Evolutionary conservation across 2,888 invertebrate genomes (phyloP).

Genomic region (Stenolophus ochropezus): DNA sequence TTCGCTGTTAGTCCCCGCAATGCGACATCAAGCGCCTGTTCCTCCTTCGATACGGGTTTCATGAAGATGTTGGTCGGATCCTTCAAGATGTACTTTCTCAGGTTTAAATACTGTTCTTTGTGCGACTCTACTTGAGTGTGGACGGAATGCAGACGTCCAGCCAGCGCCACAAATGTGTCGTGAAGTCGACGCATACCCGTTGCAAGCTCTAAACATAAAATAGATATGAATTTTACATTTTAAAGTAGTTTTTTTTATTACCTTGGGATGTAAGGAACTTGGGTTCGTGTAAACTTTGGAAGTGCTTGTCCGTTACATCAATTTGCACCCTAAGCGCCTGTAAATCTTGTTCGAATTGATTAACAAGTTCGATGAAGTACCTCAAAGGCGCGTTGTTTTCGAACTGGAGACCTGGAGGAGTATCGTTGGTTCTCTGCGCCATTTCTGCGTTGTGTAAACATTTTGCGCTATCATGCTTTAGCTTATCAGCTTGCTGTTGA

Average conservation of each 20-base stretch:
- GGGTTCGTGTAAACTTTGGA: slow-evolving; percentile 80
- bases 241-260: slow-evolving; percentile 65
- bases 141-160: slow-evolving; percentile 89
- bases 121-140: slow-evolving; percentile 87
- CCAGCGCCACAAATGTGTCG: slow-evolving; percentile 89
- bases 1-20: slow-evolving; percentile 70
- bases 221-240: neutral
- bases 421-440: slow-evolving; percentile 86
- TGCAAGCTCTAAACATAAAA: slow-evolving; percentile 80
- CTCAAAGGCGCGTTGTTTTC: slow-evolving; percentile 84
- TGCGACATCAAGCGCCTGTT: slow-evolving; percentile 67
- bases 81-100: slow-evolving; percentile 85
- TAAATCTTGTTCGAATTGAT: slow-evolving; percentile 83
- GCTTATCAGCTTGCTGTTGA: slow-evolving; percentile 77
- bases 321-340: slow-evolving; percentile 82
- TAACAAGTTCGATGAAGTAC: slow-evolving; percentile 82
- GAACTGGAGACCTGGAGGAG: slow-evolving; percentile 83
- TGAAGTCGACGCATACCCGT: slow-evolving; percentile 87
- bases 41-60: slow-evolving; percentile 66
- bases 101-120: slow-evolving; percentile 89
- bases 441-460: slow-evolving; percentile 85
- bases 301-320: slow-evolving; percentile 82
- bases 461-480: slow-evolving; percentile 84
- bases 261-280: slow-evolving; percentile 81
- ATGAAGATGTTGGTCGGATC: slow-evolving; percentile 88